A percentile compares a stretch with the other conserved stretches of the same genome.
Evolutionary conservation across 2,888 invertebrate species (phyloP).

Genomic region (Melanargia galathea): DNA sequence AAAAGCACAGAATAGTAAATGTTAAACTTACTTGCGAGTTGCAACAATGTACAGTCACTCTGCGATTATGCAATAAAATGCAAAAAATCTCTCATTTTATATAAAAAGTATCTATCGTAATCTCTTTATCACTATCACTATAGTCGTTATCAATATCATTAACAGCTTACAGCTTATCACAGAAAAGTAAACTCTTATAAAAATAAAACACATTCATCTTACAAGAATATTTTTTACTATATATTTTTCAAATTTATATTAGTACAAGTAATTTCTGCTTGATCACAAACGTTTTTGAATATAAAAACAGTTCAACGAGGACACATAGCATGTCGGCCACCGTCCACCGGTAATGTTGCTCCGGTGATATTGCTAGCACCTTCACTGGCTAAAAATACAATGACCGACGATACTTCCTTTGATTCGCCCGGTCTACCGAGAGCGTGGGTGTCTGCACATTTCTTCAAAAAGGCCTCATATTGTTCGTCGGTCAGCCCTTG

Average conservation of each 20-base stretch:
- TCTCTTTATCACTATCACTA: too few relatives aligned
- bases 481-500: slow-evolving; percentile 90
- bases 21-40: too few relatives aligned
- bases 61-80: not conserved
- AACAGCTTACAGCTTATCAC: not conserved
- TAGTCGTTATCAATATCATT: not conserved
- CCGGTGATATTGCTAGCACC: slow-evolving; percentile 93
- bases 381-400: slow-evolving; percentile 94
- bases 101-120: not conserved
- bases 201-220: not conserved
- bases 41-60: slow-evolving; percentile 14
- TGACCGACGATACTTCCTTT: slow-evolving; percentile 92
- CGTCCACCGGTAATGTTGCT: slow-evolving; percentile 91
- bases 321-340: slow-evolving; percentile 93
- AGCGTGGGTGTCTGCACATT: slow-evolving; percentile 92
- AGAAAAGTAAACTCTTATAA: not conserved
- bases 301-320: slow-evolving; percentile 81
- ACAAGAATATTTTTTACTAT: not conserved
- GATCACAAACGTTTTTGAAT: too few relatives aligned
- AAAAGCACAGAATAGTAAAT: too few relatives aligned
- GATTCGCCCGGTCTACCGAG: slow-evolving; percentile 91
- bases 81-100: not conserved
- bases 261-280: too few relatives aligned
- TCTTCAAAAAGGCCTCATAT: slow-evolving; percentile 90
- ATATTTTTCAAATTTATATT: too few relatives aligned